Percentiles rank a stretch among this genome's conserved stretches.
Evolutionary conservation across 2,797 vertebrate genomes (phyloP).

Genomic region (Cryptoblepharus egeriae): DNA sequence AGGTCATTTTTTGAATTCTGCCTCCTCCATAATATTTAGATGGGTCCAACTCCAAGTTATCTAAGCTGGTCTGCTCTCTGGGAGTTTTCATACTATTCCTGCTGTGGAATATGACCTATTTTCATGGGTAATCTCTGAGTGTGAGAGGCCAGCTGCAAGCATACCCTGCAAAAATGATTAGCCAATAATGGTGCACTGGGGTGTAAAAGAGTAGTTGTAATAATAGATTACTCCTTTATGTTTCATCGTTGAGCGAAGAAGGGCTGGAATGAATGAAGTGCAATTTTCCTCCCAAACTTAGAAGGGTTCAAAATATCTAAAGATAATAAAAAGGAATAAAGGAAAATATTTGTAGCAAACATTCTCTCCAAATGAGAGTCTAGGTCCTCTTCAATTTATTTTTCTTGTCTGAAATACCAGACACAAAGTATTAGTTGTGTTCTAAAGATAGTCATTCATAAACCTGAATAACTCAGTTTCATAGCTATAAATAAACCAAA

Average conservation of each 20-base stretch:
- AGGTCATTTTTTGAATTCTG: conserved; percentile 38
- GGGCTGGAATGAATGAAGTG: conserved; percentile 8
- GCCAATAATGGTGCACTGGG: conserved; percentile 19
- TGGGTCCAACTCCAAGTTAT: conserved; percentile 16
- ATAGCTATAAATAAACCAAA: conserved; percentile 12
- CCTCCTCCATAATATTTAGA: conserved; percentile 22
- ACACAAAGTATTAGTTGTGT: background rate
- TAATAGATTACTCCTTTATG: conserved; percentile 28
- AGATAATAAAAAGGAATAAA: background rate
- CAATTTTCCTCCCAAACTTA: conserved; percentile 7
- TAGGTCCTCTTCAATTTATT: background rate
- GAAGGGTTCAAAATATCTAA: conserved; percentile 25
- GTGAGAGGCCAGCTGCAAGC: conserved; percentile 31
- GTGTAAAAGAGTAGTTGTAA: conserved; percentile 43
- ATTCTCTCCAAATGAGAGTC: conserved; percentile 4
- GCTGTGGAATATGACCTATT: conserved; percentile 30
- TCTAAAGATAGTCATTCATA: conserved; percentile 15
- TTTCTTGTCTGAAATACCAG: conserved; percentile 21
- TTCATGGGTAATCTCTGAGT: conserved; percentile 36
- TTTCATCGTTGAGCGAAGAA: conserved; percentile 35
- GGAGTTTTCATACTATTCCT: conserved; percentile 36
- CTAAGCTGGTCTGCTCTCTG: background rate
- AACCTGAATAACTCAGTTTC: conserved; percentile 19
- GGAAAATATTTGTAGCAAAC: background rate
- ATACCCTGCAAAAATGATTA: conserved; percentile 33